These are phyloP conservation scores for Blastobasis lacticolella DNA, from an alignment of 2,888 invertebrate genomes.

Conservation along the genomic window DNA sequence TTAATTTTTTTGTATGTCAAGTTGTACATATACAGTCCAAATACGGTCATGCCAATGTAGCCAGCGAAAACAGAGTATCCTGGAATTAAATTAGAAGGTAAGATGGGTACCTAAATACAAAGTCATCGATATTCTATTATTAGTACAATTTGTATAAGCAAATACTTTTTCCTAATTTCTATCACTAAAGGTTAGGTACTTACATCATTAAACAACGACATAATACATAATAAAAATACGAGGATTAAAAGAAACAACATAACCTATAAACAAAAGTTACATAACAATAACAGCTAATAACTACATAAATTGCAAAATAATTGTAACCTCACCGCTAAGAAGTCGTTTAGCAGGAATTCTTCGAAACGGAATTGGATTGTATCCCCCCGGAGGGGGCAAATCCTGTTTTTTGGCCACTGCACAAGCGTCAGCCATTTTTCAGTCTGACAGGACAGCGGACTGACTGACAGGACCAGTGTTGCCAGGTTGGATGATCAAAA, in stretches of 20 bases:
- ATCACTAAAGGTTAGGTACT: too few species aligned
- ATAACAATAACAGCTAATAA: conserved; percentile 33
- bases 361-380: conserved; percentile 81
- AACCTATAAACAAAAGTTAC: conserved; percentile 49
- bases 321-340: conserved; percentile 75
- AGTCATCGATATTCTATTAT: too few species aligned
- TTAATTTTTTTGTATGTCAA: conserved; percentile 67
- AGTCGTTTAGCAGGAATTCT: conserved; percentile 82
- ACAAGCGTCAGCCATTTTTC: conserved; percentile 48
- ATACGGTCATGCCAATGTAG: conserved; percentile 74
- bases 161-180: too few species aligned
- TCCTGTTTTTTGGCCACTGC: conserved; percentile 79
- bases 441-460: too few species aligned
- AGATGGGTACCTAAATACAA: too few species aligned
- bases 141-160: too few species aligned
- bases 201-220: too few species aligned
- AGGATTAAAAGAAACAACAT: conserved; percentile 18
- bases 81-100: conserved; percentile 25
- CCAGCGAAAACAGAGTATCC: conserved; percentile 77
- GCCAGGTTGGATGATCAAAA: too few species aligned
- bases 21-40: conserved; percentile 73
- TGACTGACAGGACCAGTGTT: too few species aligned
- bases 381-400: conserved; percentile 95
- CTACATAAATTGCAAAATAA: neutral
- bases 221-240: too few species aligned